phyloP scores from a whole-genome alignment of 2,888 invertebrate species.

The Oligia latruncula region DNA sequence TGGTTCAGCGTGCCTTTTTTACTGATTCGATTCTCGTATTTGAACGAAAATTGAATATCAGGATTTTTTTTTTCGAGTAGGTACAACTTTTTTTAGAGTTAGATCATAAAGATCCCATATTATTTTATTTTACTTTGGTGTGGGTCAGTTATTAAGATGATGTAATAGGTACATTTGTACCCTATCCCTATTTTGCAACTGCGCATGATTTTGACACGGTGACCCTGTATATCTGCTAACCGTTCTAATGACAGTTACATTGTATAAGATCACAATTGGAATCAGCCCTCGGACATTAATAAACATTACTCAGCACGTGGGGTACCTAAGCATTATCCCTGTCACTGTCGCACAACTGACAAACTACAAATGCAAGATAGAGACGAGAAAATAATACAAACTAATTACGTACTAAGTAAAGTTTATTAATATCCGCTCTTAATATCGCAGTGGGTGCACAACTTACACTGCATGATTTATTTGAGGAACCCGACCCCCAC shows the following conservation, averaged over 20 bases:
- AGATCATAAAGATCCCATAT: background rate
- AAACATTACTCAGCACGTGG: background rate
- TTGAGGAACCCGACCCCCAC: constrained; percentile 30
- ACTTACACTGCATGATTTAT: constrained; percentile 45
- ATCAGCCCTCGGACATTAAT: background rate
- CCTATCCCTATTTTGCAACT: background rate
- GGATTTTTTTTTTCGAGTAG: background rate
- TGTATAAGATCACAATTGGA: background rate
- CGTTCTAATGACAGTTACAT: background rate
- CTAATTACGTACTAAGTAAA: background rate
- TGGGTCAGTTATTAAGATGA: background rate
- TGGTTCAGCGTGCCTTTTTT: constrained; percentile 11
- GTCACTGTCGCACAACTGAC: background rate
- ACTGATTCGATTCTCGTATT: constrained; percentile 16
- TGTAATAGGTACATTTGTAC: too few relatives aligned
- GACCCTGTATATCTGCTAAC: background rate
- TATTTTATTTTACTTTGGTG: background rate
- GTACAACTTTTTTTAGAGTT: background rate
- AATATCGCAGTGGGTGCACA: constrained; percentile 12
- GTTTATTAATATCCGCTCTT: background rate
- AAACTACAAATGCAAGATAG: background rate
- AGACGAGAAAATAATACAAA: background rate
- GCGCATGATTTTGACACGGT: background rate
- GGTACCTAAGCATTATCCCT: background rate
- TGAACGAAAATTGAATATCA: constrained; percentile 2